A percentile compares a stretch with the other conserved stretches of the same genome.
These are phyloP conservation scores for Halocynthia roretzi DNA, from an alignment of 23 tunicate genomes.

Conservation along the genomic window DNA sequence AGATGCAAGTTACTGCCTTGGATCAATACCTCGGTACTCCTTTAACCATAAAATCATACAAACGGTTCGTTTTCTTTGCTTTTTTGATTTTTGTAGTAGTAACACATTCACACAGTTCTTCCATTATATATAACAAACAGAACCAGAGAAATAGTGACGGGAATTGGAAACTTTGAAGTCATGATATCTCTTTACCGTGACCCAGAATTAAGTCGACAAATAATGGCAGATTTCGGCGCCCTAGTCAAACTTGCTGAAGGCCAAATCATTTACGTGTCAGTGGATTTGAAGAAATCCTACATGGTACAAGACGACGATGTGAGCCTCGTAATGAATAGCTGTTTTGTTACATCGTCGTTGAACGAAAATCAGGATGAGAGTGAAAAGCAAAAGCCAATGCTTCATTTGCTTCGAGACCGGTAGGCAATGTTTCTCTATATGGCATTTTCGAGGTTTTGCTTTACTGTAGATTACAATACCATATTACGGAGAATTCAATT, in stretches of 20 bases:
- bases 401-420: constrained; percentile 15
- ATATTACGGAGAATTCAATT: background rate
- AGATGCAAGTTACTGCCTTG: constrained; percentile 24
- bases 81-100: background rate
- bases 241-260: constrained; percentile 52
- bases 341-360: constrained; percentile 72
- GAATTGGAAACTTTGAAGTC: constrained; percentile 40
- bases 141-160: constrained; percentile 28
- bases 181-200: constrained; percentile 62
- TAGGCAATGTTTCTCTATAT: background rate
- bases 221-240: constrained; percentile 8
- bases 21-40: constrained; percentile 16
- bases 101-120: background rate
- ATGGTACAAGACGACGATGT: constrained; percentile 33
- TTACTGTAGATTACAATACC: background rate
- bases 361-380: background rate
- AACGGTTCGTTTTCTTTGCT: constrained; percentile 16
- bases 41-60: constrained; percentile 24
- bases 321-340: constrained; percentile 70
- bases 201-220: constrained; percentile 12
- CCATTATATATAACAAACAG: constrained; percentile 1
- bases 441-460: background rate
- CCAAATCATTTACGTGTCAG: constrained; percentile 62
- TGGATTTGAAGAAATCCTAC: constrained; percentile 33
- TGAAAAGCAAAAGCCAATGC: background rate